These are phyloP conservation scores for Cervus canadensis DNA, from an alignment of 2,113 vertebrate genomes.

Conservation along the genomic window DNA sequence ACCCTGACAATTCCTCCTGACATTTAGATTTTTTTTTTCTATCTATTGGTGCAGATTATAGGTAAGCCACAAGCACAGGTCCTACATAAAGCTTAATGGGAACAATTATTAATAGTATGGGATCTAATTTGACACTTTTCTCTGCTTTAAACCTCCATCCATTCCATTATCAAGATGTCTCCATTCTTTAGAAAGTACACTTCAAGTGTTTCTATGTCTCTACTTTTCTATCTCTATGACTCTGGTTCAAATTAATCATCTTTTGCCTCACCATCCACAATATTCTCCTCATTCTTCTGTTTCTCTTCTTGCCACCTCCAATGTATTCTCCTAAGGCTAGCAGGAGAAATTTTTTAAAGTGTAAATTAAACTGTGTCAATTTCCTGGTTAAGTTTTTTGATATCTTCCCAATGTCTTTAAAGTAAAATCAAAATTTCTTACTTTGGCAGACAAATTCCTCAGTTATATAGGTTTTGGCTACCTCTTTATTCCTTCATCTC, in stretches of 20 bases:
- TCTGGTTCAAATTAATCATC: background rate
- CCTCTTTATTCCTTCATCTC: background rate
- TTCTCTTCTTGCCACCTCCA: background rate
- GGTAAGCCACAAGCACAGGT: background rate
- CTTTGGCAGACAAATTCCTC: background rate
- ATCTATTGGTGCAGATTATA: background rate
- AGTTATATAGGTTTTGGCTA: background rate
- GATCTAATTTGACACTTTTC: background rate
- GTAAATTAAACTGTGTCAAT: background rate
- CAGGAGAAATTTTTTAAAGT: background rate
- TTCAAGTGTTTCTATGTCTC: background rate
- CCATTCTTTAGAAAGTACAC: background rate
- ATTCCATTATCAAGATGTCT: background rate
- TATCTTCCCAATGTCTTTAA: background rate
- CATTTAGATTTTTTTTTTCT: background rate
- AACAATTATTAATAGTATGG: background rate
- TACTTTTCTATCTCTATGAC: background rate
- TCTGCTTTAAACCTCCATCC: background rate
- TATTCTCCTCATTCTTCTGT: background rate
- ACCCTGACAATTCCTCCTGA: background rate
- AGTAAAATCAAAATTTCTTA: background rate
- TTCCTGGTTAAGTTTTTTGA: background rate
- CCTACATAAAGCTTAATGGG: background rate
- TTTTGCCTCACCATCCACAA: background rate
- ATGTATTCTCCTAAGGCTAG: background rate